Base-by-base conservation (phyloP, 2,888 invertebrate species). In the Callyntrura guangdongensis region DNA sequence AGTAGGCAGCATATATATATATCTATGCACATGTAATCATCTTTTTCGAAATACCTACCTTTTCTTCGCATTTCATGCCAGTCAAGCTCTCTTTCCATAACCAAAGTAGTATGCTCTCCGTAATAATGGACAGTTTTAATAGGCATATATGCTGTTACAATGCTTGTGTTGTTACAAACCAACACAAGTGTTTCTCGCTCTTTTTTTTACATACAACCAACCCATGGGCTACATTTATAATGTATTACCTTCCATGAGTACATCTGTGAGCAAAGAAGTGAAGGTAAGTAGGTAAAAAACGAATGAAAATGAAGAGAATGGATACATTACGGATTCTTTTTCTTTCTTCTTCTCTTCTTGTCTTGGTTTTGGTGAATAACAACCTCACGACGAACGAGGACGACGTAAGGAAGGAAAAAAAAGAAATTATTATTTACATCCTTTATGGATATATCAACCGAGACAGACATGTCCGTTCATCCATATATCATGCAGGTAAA, bases 361-460 rank as follows among this genome's bases (percentile, higher is more conserved):
- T 69, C 36, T 27, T 69, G 61, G 61, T 27, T 45, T 85, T 27
- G 84, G 74, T 85, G 74, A 86, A 86, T 69, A 87, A 81, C 81
- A 87, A 69, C 77, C 67, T 87, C 69, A 67, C 53, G n/a, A n/a
- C n/a, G n/a, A n/a, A n/a, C n/a, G n/a, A n/a, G n/a, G n/a, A n/a
- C n/a, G n/a, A n/a, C n/a, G n/a, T n/a, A n/a, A n/a, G n/a, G n/a
- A n/a, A n/a, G n/a, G n/a, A n/a, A n/a, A n/a, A n/a, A n/a, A 87
- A 87, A 64, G 79, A 87, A 87, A 87, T 87, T 81, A 87, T 87
- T 81, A 88, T 88, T 88, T 82, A 81, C 87, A 67, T 82, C 69
- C 88, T 88, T 88, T 88, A 88, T 88, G 88, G 88, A 88, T 88
- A 88, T 72, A 88, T 88, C 88, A 88, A 88, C 27, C 20, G 59